phyloP scores from a whole-genome alignment of 2,113 vertebrate species.

The Apeltes quadracus region DNA sequence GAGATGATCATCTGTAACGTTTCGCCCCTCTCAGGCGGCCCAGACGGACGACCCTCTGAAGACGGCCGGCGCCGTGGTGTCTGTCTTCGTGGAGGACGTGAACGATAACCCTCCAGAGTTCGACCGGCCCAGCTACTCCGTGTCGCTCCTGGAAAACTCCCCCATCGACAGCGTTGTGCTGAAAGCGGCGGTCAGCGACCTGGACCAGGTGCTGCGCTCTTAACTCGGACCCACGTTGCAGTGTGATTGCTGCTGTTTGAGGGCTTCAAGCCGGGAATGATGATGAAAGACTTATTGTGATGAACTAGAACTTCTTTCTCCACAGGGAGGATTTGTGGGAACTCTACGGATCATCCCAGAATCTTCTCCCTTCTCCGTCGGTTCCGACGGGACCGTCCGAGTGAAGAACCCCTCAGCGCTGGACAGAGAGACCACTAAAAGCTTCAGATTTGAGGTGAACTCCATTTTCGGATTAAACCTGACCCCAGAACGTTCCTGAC shows the following conservation, averaged over 20 bases:
- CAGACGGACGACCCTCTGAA: slow-evolving; percentile 79
- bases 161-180: slow-evolving; percentile 68
- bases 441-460: slow-evolving; percentile 74
- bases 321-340: slow-evolving; percentile 84
- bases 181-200: slow-evolving; percentile 70
- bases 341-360: slow-evolving; percentile 64
- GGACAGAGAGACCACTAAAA: slow-evolving; percentile 75
- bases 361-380: slow-evolving; percentile 77
- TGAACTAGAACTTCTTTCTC: not conserved
- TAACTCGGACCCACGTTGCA: not conserved
- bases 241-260: too few relatives aligned
- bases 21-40: slow-evolving; percentile 68
- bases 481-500: not conserved
- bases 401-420: slow-evolving; percentile 72
- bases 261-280: too few relatives aligned
- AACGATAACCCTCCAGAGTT: slow-evolving; percentile 78
- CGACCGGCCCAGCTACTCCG: slow-evolving; percentile 61
- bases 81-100: slow-evolving; percentile 75
- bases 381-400: slow-evolving; percentile 67
- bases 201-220: slow-evolving; percentile 71
- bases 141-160: slow-evolving; percentile 77
- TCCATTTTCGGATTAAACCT: not conserved
- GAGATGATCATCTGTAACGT: not conserved
- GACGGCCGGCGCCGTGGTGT: slow-evolving; percentile 74
- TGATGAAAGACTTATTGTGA: not conserved